Evolutionary conservation across 2,888 invertebrate species (phyloP), one percentile per base, ranked within the genome.

Genomic region (Neria commutata): DNA sequence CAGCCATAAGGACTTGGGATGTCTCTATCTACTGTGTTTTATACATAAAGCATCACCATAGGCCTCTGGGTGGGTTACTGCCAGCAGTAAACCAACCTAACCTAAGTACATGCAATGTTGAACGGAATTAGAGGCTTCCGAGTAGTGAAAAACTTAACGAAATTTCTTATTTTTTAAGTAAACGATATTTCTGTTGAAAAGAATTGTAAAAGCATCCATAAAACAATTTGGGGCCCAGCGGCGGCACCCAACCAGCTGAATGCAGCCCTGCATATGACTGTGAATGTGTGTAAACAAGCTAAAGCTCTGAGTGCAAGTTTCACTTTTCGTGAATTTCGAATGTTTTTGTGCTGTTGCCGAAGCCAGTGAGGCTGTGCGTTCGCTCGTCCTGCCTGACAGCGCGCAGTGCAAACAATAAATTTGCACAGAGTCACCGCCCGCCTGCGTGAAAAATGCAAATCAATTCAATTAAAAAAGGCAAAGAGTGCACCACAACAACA

Each of bases 361-460:
- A 8, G 6, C 29, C 6, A 29, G 29, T 29, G 29, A 29, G 11
- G 6, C 11, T 29, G 29, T 29, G 29, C 29, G 29, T 6, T 6
- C 11, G 29, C 29, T 11, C 29, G 29, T 29, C 29, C 29, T 29
- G 6, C 29, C 29, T 17, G 42, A 24, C 48, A 48, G 14, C 11
- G 10, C 24, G 11, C 46, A 14, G 8, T 46, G 48, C 25, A 48
- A 14, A 25, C 48, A 11, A 48, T 48, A 48, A 26, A 26, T 25
- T 26, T 16, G 6, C 11, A 45, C 21, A 23, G 17, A 33, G 11
- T 34, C 48, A 46, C 48, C 62, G 63, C 61, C 67, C 77, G 77
- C 79, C 77, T 78, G 77, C 79, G 76, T 78, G 78, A 76, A 77
- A 77, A 76, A 77, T 77, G 77, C 78, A 77, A 77, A 77, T 78